These are phyloP conservation scores for Geopemphigus sp. DNA, from an alignment of 1,140 invertebrate genomes.

Conservation along the genomic window DNA sequence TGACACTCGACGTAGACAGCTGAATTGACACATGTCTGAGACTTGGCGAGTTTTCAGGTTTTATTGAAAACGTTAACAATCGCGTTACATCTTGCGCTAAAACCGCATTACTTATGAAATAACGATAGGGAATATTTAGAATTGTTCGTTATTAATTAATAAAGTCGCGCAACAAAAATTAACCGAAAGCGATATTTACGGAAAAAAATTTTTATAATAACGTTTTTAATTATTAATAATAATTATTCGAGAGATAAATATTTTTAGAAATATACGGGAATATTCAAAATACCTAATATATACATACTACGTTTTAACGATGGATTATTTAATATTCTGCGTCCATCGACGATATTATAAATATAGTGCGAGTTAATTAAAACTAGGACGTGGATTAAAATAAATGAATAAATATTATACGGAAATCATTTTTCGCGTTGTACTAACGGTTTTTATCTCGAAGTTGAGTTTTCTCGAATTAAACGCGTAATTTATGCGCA, in stretches of 20 bases:
- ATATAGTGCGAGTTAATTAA: slow-evolving; percentile 17
- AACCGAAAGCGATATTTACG: no score
- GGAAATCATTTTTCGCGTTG: no score
- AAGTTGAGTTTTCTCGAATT: neutral
- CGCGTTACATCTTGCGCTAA: neutral
- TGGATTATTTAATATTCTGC: neutral
- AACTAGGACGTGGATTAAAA: neutral
- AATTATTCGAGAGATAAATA: no score
- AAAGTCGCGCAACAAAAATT: no score
- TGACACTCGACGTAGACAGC: neutral
- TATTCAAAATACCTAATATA: no score
- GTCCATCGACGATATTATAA: neutral
- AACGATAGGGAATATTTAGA: no score
- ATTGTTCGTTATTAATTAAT: no score
- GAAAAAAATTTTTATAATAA: no score
- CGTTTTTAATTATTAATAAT: no score
- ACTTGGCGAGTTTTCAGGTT: neutral
- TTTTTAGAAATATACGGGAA: no score
- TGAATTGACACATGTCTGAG: neutral
- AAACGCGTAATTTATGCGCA: slow-evolving; percentile 13
- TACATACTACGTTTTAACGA: neutral
- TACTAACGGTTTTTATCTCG: neutral
- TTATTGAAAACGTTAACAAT: neutral
- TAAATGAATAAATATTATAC: slow-evolving; percentile 10
- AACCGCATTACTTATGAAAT: neutral